Base-by-base conservation (phyloP, 2,797 vertebrate genomes). In the Selene dorsalis region DNA sequence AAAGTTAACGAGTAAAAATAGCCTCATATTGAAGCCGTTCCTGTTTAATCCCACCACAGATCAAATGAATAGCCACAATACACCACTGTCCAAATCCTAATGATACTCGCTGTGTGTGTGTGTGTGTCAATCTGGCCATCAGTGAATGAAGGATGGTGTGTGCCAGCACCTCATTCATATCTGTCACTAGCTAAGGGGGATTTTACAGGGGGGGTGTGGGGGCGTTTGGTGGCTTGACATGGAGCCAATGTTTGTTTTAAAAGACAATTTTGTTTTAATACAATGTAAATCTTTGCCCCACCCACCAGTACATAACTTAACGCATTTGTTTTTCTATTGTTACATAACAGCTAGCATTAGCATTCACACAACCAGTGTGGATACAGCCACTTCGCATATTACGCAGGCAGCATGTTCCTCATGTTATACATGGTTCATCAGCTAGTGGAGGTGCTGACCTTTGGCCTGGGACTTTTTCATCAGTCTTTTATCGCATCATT, bases 141-240 rank as follows among this genome's bases (percentile, higher is more conserved):
- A 26, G 32, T 13, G 11, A 24, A 62, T 72, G 53, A 79, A 30
- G 73, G 30, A 26, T 0, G 0, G 5, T 16, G 50, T 63, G 26
- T 73, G 50, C 52, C 64, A 53, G 0, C 32, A 13, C 0, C 9
- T 57, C 67, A 41, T 77, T 77, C 14, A 45, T 48, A 18, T 0
- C 60, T 45, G 69, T 77, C 66, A 55, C 3, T 32, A 14, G 28
- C 48, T 58, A 30, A 68, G 6, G 24, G n/a, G 71, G 63, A 41
- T 79, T 56, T 8, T 9, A 35, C 32, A 35, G 32, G 7, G 32
- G 32, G 32, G 7, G n/a, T n/a, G n/a, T n/a, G n/a, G n/a, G n/a
- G n/a, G n/a, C n/a, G n/a, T n/a, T n/a, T 8, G 32, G 32, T 9
- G 32, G 32, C 2, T 35, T 35, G 32, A 35, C 32, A 35, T 9